Conservation (phyloP, 2,888 invertebrate species). For the Agrypnus murinus region DNA sequence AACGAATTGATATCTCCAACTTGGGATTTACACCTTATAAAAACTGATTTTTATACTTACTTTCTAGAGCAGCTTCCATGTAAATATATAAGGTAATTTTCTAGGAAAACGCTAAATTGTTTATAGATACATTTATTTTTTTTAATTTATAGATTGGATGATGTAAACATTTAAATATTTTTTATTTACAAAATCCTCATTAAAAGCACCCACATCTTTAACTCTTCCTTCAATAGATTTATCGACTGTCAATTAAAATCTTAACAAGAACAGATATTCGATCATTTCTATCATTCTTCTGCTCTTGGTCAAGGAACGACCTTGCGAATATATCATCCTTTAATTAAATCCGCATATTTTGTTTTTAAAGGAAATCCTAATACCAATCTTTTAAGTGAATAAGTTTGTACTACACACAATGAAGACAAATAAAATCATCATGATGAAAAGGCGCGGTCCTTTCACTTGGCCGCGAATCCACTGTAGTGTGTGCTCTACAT, state of each 20-base stretch:
- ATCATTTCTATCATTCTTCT: slow-evolving; percentile 19
- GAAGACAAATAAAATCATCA: slow-evolving; percentile 25
- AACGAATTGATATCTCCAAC: too few species aligned
- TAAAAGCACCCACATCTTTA: neutral
- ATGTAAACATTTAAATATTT: too few species aligned
- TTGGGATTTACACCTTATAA: too few species aligned
- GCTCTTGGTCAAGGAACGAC: slow-evolving; percentile 29
- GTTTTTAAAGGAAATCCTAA: neutral
- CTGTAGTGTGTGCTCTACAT: slow-evolving; percentile 51
- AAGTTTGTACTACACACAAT: neutral
- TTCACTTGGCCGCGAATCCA: slow-evolving; percentile 56
- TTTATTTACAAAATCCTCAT: neutral
- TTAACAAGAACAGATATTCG: neutral
- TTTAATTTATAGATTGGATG: too few species aligned
- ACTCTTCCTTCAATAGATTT: neutral
- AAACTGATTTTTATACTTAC: too few species aligned
- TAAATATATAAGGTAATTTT: too few species aligned
- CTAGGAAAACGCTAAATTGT: too few species aligned
- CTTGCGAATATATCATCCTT: slow-evolving; percentile 8
- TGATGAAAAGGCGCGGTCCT: slow-evolving; percentile 53
- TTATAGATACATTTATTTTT: too few species aligned
- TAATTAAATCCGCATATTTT: neutral
- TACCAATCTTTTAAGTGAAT: neutral
- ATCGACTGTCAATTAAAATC: neutral
- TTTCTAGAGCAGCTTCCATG: too few species aligned